These are phyloP conservation scores for Apistogramma diplotaenia DNA, from an alignment of 2,113 vertebrate species.

Conservation along the genomic window DNA sequence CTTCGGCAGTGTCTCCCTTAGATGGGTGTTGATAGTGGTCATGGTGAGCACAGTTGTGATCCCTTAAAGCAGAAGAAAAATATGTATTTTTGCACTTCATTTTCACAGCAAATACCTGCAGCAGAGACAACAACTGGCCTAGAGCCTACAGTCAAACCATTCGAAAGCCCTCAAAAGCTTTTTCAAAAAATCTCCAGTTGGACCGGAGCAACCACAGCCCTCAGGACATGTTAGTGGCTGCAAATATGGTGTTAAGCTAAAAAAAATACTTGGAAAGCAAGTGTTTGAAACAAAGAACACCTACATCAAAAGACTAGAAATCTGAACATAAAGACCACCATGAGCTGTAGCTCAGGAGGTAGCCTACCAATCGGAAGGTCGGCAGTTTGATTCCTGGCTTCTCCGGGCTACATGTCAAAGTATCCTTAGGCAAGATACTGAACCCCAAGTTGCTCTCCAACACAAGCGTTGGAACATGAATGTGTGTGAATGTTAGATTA, in stretches of 20 bases:
- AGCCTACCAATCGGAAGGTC: no score
- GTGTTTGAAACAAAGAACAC: background rate
- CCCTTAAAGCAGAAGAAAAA: conserved; percentile 59
- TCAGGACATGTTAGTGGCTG: background rate
- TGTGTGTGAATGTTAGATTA: no score
- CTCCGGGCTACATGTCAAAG: no score
- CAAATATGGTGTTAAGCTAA: background rate
- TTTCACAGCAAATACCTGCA: background rate
- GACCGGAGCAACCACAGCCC: background rate
- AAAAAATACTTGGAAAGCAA: background rate
- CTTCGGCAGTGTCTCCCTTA: conserved; percentile 88
- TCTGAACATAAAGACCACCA: background rate
- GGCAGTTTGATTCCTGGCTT: no score
- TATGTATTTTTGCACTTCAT: background rate
- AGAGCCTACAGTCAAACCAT: background rate
- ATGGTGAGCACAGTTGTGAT: conserved; percentile 92
- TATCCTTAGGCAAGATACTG: no score
- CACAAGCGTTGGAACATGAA: no score
- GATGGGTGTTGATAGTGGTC: conserved; percentile 92
- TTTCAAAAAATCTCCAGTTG: background rate
- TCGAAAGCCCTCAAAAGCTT: background rate
- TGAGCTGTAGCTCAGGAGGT: no score
- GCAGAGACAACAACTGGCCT: background rate
- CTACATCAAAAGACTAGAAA: background rate
- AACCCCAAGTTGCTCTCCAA: no score